Conservation (phyloP, 64 coral and sea anemone genomes). For the Pocillopora damicornis region DNA sequence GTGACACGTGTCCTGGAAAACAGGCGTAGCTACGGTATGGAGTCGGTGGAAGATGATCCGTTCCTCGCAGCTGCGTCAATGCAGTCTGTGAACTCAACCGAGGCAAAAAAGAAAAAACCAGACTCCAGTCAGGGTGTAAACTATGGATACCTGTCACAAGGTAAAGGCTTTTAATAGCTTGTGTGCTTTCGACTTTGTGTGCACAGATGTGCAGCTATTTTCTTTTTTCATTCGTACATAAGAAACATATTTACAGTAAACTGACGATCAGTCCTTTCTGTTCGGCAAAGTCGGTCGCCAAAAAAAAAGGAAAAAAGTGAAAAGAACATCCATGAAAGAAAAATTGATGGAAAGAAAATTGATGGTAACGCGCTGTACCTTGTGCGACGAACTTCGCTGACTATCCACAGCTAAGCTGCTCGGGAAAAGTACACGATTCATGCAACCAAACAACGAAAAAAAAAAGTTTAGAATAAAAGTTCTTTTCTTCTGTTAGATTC, state of each 20-base stretch:
- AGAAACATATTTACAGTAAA: background rate
- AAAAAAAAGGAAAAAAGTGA: too few relatives aligned
- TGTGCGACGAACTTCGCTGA: too few relatives aligned
- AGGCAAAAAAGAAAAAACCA: slow-evolving; percentile 54
- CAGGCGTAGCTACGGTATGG: slow-evolving; percentile 58
- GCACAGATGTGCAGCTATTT: too few relatives aligned
- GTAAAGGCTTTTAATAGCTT: background rate
- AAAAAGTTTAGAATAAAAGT: background rate
- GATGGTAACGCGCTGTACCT: too few relatives aligned
- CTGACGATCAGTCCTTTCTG: background rate
- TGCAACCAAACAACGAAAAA: background rate
- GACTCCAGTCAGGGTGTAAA: slow-evolving; percentile 55
- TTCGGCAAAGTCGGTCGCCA: too few relatives aligned
- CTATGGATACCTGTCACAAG: slow-evolving; percentile 85
- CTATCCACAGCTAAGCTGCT: too few relatives aligned
- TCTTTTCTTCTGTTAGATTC: slow-evolving; percentile 48
- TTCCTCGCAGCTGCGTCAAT: slow-evolving; percentile 78
- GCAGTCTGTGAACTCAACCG: slow-evolving; percentile 40
- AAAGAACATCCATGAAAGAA: too few relatives aligned
- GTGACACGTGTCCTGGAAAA: slow-evolving; percentile 10
- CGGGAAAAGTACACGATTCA: too few relatives aligned
- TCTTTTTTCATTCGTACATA: too few relatives aligned
- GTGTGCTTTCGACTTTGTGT: too few relatives aligned
- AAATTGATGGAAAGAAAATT: too few relatives aligned
- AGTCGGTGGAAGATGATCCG: slow-evolving; percentile 82